phyloP scores from a whole-genome alignment of 2,113 vertebrate genomes.

The Sylvietta virens region DNA sequence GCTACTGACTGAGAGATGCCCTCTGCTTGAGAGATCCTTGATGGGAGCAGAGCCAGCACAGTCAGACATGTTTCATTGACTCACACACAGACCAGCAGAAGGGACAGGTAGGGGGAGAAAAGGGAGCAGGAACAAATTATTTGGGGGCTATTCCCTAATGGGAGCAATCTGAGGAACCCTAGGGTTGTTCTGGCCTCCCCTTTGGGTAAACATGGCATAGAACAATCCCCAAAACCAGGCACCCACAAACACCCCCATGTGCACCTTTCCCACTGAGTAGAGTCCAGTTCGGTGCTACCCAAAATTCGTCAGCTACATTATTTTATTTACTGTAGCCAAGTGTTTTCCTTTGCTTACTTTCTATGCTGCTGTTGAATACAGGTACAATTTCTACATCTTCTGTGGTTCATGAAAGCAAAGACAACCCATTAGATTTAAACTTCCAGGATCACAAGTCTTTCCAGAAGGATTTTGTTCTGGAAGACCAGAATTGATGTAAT shows the following conservation, averaged over 20 bases:
- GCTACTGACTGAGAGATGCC: background rate
- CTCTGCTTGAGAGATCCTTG: background rate
- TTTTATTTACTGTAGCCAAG: background rate
- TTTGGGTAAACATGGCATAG: background rate
- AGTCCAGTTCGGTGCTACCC: background rate
- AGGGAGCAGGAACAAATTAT: background rate
- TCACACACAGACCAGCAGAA: background rate
- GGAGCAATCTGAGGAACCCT: background rate
- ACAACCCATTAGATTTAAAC: background rate
- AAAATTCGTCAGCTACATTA: background rate
- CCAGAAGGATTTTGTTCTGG: background rate
- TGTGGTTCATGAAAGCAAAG: background rate
- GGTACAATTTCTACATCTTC: background rate
- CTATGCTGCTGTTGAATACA: background rate
- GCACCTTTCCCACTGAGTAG: background rate
- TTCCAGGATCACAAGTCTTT: background rate
- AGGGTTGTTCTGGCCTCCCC: background rate
- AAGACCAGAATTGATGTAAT: background rate
- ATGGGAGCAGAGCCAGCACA: background rate
- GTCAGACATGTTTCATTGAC: background rate
- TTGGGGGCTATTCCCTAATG: background rate
- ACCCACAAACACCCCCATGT: background rate
- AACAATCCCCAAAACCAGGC: background rate
- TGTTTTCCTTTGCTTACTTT: background rate
- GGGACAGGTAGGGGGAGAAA: rapidly evolving